Base-by-base conservation (phyloP, 2,888 invertebrate genomes). In the Cheilosia variabilis region DNA sequence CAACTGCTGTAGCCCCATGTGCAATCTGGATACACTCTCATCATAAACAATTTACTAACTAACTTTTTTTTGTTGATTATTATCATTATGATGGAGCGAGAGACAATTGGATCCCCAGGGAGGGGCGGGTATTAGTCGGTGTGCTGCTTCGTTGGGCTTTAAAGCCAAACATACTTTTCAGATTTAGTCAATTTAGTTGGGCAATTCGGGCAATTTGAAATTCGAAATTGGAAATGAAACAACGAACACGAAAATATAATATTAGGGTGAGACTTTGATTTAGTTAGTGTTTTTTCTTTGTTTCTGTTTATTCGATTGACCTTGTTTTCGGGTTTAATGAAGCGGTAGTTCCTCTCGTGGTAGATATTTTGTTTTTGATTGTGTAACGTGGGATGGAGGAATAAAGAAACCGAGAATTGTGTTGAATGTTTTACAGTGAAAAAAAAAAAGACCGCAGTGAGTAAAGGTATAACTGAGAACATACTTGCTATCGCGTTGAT, bases 131-230 rank as follows among this genome's bases (percentile, higher is more conserved):
- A 2, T 19, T 47, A 10, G 63, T 37, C 37, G 4, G 37, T 37
- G 37, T 41, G 1, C 19, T 34, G 45, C 62, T 53, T 37, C 22
- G 43, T 57, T 37, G 47, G 17, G 13, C 27, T 52, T 58, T 27
- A 24, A 62, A 37, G 34, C n/a, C 41, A 78, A 72, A 65, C 72
- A 65, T 73, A 47, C 73, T 41, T 68, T 69, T 75, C 47, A 50
- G 53, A 66, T 68, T 57, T 45, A 55, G 63, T 81, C 80, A 75
- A 63, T 71, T 79, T 72, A 57, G 57, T 71, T 69, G 45, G 57
- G 69, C 50, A 76, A 76, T 75, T 75, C 52, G 69, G 69, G 76
- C 69, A 81, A 81, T 81, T 76, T 71, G n/a, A 76, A 43, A 69
- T 68, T 68, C 57, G 6, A 75, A 81, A 75, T 65, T 63, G 68